Base-by-base conservation (phyloP, 2,797 vertebrate species). In the Moxostoma hubbsi region DNA sequence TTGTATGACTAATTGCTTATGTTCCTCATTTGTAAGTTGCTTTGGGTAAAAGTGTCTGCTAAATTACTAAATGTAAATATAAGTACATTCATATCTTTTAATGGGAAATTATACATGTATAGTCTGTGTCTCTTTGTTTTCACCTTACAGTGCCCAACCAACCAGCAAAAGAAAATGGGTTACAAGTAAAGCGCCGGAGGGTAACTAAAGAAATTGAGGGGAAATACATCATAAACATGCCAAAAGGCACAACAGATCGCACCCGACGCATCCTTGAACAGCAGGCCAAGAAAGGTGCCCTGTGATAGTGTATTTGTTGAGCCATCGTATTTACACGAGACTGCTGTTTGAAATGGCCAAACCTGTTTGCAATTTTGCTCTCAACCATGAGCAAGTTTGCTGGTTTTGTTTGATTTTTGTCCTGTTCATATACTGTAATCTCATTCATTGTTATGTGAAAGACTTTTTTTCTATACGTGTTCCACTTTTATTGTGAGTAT, bases 191-290 rank as follows among this genome's bases (percentile, higher is more conserved):
- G 87, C 92, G 92, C 0, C 94, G 97, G 7, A 92, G 96, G 0
- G 97, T 98, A 73, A 98, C 97, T 0, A 96, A 96, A 0, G 97
- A 98, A 90, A 98, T 98, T 94, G 97, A 98, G 89, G 97, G 97
- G 77, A 98, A 98, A 82, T 98, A 98, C 90, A 94, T 97, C 83
- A 93, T 98, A 90, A 97, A 94, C 92, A 98, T 98, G 97, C 97
- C 97, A 86, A 97, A 97, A 89, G 97, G 97, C 78, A 97, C 96
- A 84, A 98, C 97, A 0, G 90, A 95, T 11, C 92, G 95, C 61
- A 98, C 95, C 70, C 95, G 94, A 68, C 97, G 95, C 88, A 97
- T 98, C 93, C 93, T 98, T 88, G 94, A 95, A 88, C 96, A 97
- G 90, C 96, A 98, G 90, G 93, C 91, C 87, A 95, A 94, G 4